Conservation (phyloP, 2,113 vertebrate species). For the Acrocephalus arundinaceus region DNA sequence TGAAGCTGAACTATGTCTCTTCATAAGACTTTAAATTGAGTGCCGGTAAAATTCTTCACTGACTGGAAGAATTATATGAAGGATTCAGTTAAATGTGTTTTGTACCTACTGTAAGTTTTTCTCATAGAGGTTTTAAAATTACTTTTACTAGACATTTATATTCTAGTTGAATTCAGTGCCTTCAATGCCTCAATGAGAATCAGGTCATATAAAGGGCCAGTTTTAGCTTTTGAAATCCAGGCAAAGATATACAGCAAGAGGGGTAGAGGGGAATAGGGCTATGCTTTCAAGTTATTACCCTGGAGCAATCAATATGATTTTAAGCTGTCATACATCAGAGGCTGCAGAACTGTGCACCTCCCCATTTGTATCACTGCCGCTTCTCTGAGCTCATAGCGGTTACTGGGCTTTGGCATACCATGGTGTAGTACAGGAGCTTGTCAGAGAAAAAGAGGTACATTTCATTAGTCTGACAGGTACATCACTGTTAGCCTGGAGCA, state of each 20-base stretch:
- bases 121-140: background rate
- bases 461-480: background rate
- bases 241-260: background rate
- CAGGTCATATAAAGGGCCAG: background rate
- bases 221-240: background rate
- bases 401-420: background rate
- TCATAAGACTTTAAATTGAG: background rate
- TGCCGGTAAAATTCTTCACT: conserved; percentile 6
- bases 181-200: background rate
- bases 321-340: background rate
- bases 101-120: background rate
- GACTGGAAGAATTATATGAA: background rate
- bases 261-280: background rate
- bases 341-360: background rate
- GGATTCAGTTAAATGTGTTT: background rate
- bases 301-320: background rate
- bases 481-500: background rate
- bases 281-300: background rate
- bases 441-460: background rate
- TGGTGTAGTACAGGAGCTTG: background rate
- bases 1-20: background rate
- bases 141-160: background rate
- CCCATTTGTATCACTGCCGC: background rate
- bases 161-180: background rate
- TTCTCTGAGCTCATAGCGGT: background rate